Conservation (phyloP, 2,888 invertebrate species). For the Gastrophysa polygoni region DNA sequence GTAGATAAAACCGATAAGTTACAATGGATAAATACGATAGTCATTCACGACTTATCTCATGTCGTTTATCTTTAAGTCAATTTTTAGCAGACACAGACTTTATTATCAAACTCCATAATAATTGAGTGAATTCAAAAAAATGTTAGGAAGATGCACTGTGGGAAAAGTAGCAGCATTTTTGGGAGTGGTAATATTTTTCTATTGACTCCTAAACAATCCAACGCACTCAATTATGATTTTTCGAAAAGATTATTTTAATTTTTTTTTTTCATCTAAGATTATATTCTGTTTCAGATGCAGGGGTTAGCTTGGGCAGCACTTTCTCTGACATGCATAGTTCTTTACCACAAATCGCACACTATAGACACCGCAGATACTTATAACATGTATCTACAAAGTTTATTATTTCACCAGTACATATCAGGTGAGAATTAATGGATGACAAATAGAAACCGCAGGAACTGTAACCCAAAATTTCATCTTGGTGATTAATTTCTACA, state of each 20-base stretch:
- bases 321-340: constrained; percentile 31
- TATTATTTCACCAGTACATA: not conserved
- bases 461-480: too few species aligned
- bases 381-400: not conserved
- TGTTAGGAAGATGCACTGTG: constrained; percentile 26
- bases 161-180: constrained; percentile 26
- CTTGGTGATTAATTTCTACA: too few species aligned
- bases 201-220: too few species aligned
- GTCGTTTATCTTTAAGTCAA: too few species aligned
- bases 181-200: constrained; percentile 30
- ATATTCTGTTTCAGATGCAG: constrained; percentile 35
- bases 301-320: constrained; percentile 33
- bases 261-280: too few species aligned
- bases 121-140: constrained; percentile 6
- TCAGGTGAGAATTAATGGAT: constrained; percentile 7
- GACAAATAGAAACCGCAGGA: too few species aligned
- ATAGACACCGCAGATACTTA: not conserved
- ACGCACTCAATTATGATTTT: too few species aligned
- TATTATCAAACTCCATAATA: too few species aligned
- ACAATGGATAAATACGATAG: too few species aligned
- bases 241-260: too few species aligned
- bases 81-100: too few species aligned
- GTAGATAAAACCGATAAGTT: not conserved
- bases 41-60: too few species aligned
- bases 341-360: constrained; percentile 17